These are phyloP conservation scores for Drosophila maculinotata DNA, from an alignment of 2,888 invertebrate genomes.

Conservation along the genomic window DNA sequence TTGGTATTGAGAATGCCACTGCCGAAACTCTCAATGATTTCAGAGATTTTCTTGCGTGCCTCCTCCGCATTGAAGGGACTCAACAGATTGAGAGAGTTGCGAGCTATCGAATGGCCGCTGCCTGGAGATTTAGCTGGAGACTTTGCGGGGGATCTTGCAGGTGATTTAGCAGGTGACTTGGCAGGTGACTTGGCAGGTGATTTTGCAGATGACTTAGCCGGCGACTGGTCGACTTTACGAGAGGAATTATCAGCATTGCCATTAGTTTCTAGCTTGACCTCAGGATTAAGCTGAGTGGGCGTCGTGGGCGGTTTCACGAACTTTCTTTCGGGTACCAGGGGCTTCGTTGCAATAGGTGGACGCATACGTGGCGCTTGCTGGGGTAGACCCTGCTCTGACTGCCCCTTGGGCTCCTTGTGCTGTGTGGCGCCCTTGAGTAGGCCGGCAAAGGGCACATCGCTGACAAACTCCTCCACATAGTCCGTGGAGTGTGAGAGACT, in stretches of 20 bases:
- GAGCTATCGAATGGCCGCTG: constrained; percentile 65
- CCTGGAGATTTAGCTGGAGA: constrained; percentile 62
- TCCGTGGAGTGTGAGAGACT: constrained; percentile 89
- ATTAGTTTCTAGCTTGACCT: constrained; percentile 55
- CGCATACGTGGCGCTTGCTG: constrained; percentile 56
- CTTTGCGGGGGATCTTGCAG: constrained; percentile 44
- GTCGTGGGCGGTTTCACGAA: constrained; percentile 70
- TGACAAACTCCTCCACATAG: constrained; percentile 93
- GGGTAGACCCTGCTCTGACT: constrained; percentile 35
- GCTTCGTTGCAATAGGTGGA: constrained; percentile 77
- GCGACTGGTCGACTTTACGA: constrained; percentile 20
- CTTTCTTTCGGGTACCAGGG: constrained; percentile 72
- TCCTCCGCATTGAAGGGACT: constrained; percentile 98
- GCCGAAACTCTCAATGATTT: constrained; percentile 97
- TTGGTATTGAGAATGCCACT: constrained; percentile 89
- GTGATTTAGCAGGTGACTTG: constrained; percentile 49
- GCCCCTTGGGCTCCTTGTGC: constrained; percentile 41
- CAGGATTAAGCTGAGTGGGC: constrained; percentile 47
- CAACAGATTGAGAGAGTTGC: constrained; percentile 86
- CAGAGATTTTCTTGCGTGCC: constrained; percentile 96
- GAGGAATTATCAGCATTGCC: constrained; percentile 33
- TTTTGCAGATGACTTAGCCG: constrained; percentile 34
- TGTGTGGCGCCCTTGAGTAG: constrained; percentile 92
- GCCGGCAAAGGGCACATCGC: constrained; percentile 93
- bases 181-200: constrained; percentile 39